phyloP scores from a whole-genome alignment of 2,113 vertebrate species.

The Prunella himalayana region DNA sequence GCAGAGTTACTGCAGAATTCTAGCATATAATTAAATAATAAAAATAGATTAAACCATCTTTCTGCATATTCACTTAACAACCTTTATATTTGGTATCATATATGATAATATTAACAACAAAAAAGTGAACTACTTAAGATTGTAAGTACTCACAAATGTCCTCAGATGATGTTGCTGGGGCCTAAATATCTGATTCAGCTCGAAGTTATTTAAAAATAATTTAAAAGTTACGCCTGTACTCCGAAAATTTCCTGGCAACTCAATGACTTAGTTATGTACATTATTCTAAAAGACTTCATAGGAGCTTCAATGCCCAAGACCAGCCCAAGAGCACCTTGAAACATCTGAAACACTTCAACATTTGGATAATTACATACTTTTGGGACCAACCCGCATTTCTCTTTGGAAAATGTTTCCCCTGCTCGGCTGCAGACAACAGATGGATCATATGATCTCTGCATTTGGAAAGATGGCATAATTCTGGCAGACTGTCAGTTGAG shows the following conservation, averaged over 20 bases:
- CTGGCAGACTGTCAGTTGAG: conserved; percentile 53
- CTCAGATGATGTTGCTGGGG: not conserved
- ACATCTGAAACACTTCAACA: conserved; percentile 61
- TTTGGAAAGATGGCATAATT: conserved; percentile 64
- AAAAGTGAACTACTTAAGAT: not conserved
- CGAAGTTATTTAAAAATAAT: not conserved
- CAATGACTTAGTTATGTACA: not conserved
- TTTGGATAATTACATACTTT: conserved; percentile 49
- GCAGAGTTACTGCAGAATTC: not conserved
- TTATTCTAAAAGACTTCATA: conserved; percentile 29
- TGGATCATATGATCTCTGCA: conserved; percentile 57
- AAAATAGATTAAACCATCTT: not conserved
- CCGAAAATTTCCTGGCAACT: not conserved
- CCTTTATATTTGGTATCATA: not conserved
- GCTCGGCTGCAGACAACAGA: conserved; percentile 53
- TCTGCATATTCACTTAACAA: not conserved
- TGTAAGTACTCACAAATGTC: not conserved
- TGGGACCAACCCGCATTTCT: conserved; percentile 52
- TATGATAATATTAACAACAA: not conserved
- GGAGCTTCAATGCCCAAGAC: conserved; percentile 14
- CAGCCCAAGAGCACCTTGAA: conserved; percentile 56
- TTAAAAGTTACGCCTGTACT: not conserved
- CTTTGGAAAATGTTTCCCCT: conserved; percentile 31
- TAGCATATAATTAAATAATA: not conserved
- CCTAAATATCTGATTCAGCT: conserved; percentile 1